Evolutionary conservation across 2,797 vertebrate species (phyloP).

Genomic region (Naso thynnoides): DNA sequence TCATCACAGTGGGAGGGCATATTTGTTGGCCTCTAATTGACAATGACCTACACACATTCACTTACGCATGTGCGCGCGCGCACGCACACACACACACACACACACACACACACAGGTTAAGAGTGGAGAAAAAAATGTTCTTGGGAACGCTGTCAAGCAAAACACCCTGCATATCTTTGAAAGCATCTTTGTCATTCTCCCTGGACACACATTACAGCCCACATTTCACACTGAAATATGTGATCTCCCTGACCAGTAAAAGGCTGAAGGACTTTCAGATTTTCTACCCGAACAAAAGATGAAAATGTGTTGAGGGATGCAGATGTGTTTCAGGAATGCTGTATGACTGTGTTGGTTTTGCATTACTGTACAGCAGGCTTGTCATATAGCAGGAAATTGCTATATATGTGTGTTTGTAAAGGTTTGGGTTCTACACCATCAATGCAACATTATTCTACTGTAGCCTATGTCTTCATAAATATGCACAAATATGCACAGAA

Average conservation of each 20-base stretch:
- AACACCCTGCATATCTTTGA: constrained; percentile 10
- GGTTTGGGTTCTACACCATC: constrained; percentile 1
- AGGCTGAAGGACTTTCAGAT: not conserved
- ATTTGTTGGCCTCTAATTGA: constrained; percentile 37
- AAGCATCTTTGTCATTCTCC: not conserved
- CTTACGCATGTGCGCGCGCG: not conserved
- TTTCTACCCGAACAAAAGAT: constrained; percentile 1
- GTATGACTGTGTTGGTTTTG: not conserved
- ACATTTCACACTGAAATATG: not conserved
- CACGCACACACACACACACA: not conserved
- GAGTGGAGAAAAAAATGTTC: constrained; percentile 23
- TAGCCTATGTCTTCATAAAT: too few relatives aligned
- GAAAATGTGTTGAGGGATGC: not conserved
- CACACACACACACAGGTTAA: not conserved
- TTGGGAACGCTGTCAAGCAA: constrained; percentile 32
- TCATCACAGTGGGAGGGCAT: constrained; percentile 25
- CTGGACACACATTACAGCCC: too few relatives aligned
- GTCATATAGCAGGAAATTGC: constrained; percentile 14
- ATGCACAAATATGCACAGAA: not conserved
- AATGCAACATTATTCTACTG: not conserved
- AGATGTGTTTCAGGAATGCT: constrained; percentile 3
- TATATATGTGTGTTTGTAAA: constrained; percentile 12
- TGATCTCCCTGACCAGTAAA: not conserved
- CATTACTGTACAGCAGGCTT: constrained; percentile 20
- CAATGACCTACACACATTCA: constrained; percentile 1